Conservation (phyloP, 2,113 vertebrate species). For the Stigmatopora argus region DNA sequence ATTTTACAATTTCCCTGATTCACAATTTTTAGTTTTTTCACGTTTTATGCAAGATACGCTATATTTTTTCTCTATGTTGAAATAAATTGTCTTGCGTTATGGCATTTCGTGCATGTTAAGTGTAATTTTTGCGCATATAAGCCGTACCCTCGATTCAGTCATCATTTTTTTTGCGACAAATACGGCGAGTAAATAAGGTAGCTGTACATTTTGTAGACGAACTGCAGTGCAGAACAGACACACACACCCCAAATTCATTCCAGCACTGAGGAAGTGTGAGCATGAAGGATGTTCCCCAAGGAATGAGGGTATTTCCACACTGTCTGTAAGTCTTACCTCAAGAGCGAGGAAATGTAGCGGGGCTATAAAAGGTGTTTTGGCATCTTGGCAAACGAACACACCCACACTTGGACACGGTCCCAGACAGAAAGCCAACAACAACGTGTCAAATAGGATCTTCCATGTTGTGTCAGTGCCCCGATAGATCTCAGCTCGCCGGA, state of each 20-base stretch:
- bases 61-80: too few species aligned
- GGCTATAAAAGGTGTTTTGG: conserved; percentile 26
- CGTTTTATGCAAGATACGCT: too few species aligned
- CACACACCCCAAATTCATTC: conserved; percentile 37
- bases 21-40: too few species aligned
- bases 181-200: too few species aligned
- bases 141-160: too few species aligned
- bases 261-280: conserved; percentile 29
- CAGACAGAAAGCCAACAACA: conserved; percentile 12
- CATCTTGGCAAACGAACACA: conserved; percentile 9
- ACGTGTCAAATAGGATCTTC: conserved; percentile 25
- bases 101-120: too few species aligned
- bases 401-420: conserved; percentile 15
- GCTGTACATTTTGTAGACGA: not conserved
- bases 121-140: too few species aligned
- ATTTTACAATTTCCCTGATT: too few species aligned
- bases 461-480: conserved; percentile 35
- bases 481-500: conserved; percentile 52
- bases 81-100: too few species aligned
- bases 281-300: conserved; percentile 42
- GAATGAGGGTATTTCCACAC: conserved; percentile 42
- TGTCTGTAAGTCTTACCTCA: conserved; percentile 29
- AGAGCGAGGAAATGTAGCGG: conserved; percentile 30
- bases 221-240: conserved; percentile 14
- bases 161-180: too few species aligned